phyloP scores from a whole-genome alignment of 2,797 vertebrate genomes.

The Pitangus sulphuratus region DNA sequence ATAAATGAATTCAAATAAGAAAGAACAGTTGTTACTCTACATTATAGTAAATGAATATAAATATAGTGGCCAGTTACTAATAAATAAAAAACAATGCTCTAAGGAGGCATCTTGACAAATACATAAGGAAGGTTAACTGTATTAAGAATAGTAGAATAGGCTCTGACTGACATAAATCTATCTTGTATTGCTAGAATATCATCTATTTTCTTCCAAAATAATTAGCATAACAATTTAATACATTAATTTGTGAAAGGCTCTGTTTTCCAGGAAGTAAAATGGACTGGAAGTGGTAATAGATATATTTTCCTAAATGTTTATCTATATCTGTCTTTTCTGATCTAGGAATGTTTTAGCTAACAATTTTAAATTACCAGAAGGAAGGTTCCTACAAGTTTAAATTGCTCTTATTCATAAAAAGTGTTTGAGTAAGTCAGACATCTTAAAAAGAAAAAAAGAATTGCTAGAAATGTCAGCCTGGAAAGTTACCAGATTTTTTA shows the following conservation, averaged over 20 bases:
- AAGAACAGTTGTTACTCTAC: neutral
- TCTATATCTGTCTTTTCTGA: neutral
- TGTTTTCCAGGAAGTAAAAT: neutral
- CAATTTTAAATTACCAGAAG: neutral
- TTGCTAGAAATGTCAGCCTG: neutral
- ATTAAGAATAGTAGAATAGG: neutral
- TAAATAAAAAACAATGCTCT: neutral
- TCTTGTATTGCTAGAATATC: accelerated
- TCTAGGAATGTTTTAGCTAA: neutral
- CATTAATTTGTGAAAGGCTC: neutral
- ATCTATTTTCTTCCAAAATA: neutral
- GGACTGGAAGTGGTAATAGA: neutral
- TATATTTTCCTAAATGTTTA: neutral
- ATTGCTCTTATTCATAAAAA: neutral
- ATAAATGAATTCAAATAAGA: neutral
- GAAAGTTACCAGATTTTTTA: neutral
- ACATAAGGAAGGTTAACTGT: neutral
- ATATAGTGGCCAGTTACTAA: neutral
- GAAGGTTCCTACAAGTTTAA: neutral
- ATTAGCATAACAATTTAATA: neutral
- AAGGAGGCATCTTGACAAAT: neutral
- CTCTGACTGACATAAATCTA: neutral
- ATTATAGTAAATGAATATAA: neutral
- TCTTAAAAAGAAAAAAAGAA: neutral
- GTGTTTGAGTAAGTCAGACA: neutral